Evolutionary conservation across 1,140 invertebrate species (phyloP).

Genomic region (Microplitis mediator): DNA sequence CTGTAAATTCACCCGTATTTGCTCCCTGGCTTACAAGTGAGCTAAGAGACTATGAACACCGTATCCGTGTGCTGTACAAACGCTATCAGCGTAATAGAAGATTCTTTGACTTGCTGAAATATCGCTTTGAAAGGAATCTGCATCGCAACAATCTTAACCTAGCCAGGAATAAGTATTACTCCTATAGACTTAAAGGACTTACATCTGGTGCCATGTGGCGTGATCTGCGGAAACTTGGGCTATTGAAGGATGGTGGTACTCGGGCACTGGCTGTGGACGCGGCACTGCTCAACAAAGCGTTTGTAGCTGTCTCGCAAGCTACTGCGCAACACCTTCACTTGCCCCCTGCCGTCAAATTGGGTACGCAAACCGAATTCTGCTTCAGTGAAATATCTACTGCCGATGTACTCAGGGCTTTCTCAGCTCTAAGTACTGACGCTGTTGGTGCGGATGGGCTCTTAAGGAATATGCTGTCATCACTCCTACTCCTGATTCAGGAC

Average conservation of each 20-base stretch:
- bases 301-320: background rate
- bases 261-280: background rate
- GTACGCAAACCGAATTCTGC: background rate
- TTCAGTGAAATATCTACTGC: background rate
- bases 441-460: background rate
- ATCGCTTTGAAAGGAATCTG: background rate
- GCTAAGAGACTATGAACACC: background rate
- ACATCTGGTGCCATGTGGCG: background rate
- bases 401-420: background rate
- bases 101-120: background rate
- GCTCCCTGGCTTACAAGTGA: background rate
- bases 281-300: background rate
- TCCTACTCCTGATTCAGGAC: background rate
- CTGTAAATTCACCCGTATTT: background rate
- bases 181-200: background rate
- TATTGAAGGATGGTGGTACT: background rate
- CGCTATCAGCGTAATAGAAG: background rate
- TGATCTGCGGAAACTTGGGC: background rate
- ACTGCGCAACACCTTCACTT: too few relatives aligned
- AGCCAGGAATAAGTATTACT: background rate
- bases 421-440: background rate
- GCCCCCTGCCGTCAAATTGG: background rate
- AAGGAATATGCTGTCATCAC: background rate
- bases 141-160: background rate
- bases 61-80: background rate